phyloP scores from a whole-genome alignment of 2,888 invertebrate species.

The Baronia brevicornis region DNA sequence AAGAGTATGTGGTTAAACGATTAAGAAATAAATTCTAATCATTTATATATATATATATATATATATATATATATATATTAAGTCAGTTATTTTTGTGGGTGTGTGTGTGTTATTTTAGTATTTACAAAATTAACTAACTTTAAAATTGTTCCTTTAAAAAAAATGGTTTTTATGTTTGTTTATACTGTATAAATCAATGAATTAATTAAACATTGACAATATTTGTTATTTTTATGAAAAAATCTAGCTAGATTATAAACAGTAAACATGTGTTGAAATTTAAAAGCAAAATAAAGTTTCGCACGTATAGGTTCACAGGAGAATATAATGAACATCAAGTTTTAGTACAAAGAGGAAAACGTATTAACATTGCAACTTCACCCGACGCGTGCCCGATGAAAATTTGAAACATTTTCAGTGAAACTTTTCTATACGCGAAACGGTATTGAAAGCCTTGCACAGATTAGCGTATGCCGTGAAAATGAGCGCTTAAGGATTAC shows the following conservation, averaged over 20 bases:
- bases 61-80: no score
- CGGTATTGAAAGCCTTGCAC: conserved; percentile 68
- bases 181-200: no score
- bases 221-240: conserved; percentile 5
- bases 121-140: no score
- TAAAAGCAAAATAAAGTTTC: conserved; percentile 1
- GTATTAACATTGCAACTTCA: conserved; percentile 69
- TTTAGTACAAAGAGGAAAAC: conserved; percentile 65
- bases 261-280: conserved; percentile 16
- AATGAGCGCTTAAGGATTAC: conserved; percentile 67
- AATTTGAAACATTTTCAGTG: conserved; percentile 65
- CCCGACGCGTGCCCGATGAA: conserved; percentile 39
- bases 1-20: no score
- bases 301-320: conserved; percentile 23
- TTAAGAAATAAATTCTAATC: no score
- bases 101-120: no score
- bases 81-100: no score
- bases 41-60: no score
- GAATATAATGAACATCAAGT: conserved; percentile 53
- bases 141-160: no score
- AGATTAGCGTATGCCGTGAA: conserved; percentile 66
- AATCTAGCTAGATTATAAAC: no score
- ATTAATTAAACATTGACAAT: not conserved
- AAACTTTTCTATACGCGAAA: conserved; percentile 69
- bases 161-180: no score